Evolutionary conservation across 2,797 vertebrate genomes (phyloP), one percentile per base, ranked within the genome.

Genomic region (Semotilus atromaculatus): DNA sequence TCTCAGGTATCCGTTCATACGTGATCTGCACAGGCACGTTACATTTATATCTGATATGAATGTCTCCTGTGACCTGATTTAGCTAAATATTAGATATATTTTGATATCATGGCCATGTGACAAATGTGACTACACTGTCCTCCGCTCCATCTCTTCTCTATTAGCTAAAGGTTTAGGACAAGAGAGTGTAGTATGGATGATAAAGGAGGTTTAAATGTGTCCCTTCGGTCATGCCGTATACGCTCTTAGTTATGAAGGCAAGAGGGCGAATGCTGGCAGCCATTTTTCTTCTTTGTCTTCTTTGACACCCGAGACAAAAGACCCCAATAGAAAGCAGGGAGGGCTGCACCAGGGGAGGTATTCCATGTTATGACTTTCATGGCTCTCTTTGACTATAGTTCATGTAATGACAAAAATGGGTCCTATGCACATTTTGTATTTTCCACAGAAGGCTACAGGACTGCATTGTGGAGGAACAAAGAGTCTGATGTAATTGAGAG

Each of bases 161-260:
- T 38, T 70, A 43, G 19, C 66, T 51, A 72, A 80, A 72, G 75
- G 75, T 71, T 62, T 79, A 80, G 76, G 76, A 72, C 55, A 51
- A 85, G 55, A 79, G 40, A 79, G 76, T 29, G 67, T 23, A 60
- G 53, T 80, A 80, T 85, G 76, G 76, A 31, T 85, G 83, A 85
- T 85, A 68, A 72, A 85, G 31, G 76, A 80, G 83, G 51, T 85
- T 71, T 85, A 85, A 85, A 80, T 72, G 76, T 85, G 83, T 85
- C 83, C 55, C 83, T 72, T 38, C 23, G 68, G 83, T 80, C 77
- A 70, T 48, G 40, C 74, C 10, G 40, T 68, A n/a, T n/a, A 68
- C 36, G 7, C 62, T 55, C 36, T 84, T 64, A 73, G 67, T 80
- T 79, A 80, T 80, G 53, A 80, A 64, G 74, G 67, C 76, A 80